Conservation (phyloP, 2,888 invertebrate species). For the Caenorhabditis sp. region DNA sequence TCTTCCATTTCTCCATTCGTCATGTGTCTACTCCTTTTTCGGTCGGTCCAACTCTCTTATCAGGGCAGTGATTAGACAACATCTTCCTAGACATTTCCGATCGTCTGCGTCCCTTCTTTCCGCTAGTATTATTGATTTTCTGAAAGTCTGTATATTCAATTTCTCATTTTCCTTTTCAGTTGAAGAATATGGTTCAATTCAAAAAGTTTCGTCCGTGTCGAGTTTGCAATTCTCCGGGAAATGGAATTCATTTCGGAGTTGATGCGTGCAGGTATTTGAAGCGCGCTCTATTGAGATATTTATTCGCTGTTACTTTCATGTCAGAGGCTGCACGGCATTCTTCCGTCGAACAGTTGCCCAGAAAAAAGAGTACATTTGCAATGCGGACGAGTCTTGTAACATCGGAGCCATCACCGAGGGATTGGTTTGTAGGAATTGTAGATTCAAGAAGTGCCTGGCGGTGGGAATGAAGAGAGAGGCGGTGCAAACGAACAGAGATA, state of each 20-base stretch:
- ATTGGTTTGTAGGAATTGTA: slow-evolving; percentile 78
- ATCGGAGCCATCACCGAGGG: slow-evolving; percentile 70
- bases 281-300: no score
- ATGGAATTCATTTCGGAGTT: slow-evolving; percentile 56
- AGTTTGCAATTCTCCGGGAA: slow-evolving; percentile 40
- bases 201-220: slow-evolving; percentile 21
- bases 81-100: background rate
- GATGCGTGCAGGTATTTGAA: slow-evolving; percentile 50
- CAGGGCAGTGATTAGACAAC: background rate
- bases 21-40: background rate
- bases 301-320: no score
- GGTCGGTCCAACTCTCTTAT: background rate
- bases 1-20: background rate
- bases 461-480: slow-evolving; percentile 77
- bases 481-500: slow-evolving; percentile 65
- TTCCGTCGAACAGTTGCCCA: slow-evolving; percentile 77
- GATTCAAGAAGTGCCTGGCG: slow-evolving; percentile 73
- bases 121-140: background rate
- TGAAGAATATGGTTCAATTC: background rate
- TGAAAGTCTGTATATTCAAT: no score
- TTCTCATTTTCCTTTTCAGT: background rate
- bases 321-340: slow-evolving; percentile 78
- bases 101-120: background rate
- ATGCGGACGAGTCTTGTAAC: slow-evolving; percentile 69
- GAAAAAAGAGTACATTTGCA: slow-evolving; percentile 75